A percentile compares a stretch with the other conserved stretches of the same genome.
These are phyloP conservation scores for Pseudomyrmex concolor DNA, from an alignment of 1,140 invertebrate species.

Conservation along the genomic window DNA sequence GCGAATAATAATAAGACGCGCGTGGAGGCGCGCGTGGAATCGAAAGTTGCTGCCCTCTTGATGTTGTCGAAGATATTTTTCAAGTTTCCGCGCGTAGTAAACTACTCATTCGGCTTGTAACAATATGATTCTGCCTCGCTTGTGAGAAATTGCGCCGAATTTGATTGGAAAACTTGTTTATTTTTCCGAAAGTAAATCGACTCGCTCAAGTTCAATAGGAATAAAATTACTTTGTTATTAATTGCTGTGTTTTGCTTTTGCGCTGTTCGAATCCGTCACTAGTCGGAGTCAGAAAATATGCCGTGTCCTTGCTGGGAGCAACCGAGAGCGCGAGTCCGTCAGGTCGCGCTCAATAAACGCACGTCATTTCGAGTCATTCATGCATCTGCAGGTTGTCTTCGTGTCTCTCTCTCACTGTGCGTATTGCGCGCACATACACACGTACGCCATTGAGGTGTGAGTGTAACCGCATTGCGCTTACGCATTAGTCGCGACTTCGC, in stretches of 20 bases:
- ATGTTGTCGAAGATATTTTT: slow-evolving; percentile 8
- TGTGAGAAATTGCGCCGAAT: too few species aligned
- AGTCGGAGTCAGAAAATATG: slow-evolving; percentile 72
- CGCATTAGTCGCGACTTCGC: background rate
- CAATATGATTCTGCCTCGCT: too few species aligned
- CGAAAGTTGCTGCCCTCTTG: background rate
- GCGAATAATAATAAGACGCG: slow-evolving; percentile 39
- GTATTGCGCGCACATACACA: background rate
- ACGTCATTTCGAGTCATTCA: slow-evolving; percentile 84
- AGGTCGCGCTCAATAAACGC: slow-evolving; percentile 80
- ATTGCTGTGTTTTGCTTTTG: background rate
- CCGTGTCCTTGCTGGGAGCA: slow-evolving; percentile 80
- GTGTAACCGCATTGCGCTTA: slow-evolving; percentile 39
- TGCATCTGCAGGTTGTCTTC: slow-evolving; percentile 82
- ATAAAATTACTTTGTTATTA: too few species aligned
- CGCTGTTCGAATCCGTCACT: slow-evolving; percentile 63
- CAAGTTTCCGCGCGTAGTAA: too few species aligned
- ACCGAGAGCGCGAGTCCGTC: slow-evolving; percentile 68
- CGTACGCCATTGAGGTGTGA: slow-evolving; percentile 56
- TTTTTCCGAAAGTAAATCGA: too few species aligned
- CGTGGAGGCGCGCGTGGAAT: background rate
- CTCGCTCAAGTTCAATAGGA: too few species aligned
- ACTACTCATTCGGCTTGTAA: too few species aligned
- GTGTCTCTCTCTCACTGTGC: slow-evolving; percentile 56
- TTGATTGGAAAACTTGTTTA: too few species aligned